Evolutionary conservation across 2,888 invertebrate species (phyloP).

Genomic region (Nomada flava): DNA sequence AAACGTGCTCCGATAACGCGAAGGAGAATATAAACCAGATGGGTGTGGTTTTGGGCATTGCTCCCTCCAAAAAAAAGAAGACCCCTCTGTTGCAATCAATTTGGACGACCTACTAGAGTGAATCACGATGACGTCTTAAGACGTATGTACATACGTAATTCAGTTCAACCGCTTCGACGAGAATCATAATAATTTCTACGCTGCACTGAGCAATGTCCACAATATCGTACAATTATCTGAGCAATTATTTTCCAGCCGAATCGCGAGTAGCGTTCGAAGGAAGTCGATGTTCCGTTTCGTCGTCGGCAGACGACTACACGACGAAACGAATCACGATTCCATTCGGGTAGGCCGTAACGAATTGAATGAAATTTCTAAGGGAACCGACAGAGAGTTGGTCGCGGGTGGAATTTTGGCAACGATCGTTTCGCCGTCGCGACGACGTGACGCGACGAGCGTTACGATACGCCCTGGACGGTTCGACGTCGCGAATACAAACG

Average conservation of each 20-base stretch:
- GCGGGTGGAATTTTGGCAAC: background rate
- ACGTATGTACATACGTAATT: no score
- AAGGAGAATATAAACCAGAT: background rate
- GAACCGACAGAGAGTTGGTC: background rate
- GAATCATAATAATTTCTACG: no score
- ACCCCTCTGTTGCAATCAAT: background rate
- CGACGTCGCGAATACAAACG: background rate
- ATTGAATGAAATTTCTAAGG: background rate
- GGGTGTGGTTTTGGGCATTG: background rate
- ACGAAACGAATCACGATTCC: background rate
- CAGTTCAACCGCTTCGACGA: background rate
- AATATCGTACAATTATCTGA: background rate
- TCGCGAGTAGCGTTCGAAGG: background rate
- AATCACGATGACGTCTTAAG: background rate
- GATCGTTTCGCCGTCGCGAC: background rate
- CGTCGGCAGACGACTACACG: background rate
- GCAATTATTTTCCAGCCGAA: background rate
- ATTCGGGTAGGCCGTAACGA: background rate
- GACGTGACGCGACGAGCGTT: background rate
- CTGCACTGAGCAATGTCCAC: background rate
- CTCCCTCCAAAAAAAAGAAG: background rate
- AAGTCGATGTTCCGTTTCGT: constrained; percentile 30
- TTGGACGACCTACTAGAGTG: no score
- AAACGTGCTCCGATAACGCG: background rate
- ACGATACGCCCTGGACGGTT: background rate